Base-by-base conservation (phyloP, 35 echinoderm and acorn worm genomes). In the Antedon bifida region DNA sequence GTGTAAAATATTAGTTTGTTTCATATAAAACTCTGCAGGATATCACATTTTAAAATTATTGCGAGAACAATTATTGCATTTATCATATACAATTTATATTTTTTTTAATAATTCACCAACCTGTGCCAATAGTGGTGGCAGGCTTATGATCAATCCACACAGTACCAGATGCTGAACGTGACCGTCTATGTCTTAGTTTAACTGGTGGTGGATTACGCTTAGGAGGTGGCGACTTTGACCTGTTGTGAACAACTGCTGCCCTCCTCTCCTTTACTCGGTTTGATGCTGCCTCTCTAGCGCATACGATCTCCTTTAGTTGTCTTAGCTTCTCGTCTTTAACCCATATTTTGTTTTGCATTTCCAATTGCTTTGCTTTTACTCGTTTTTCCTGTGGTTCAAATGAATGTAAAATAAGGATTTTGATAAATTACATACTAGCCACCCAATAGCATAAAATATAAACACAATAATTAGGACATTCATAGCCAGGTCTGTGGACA, bases 121-220 rank as follows among this genome's bases (percentile, higher is more conserved):
- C 95, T 74, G 91, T 99, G 26, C 90, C 79, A 19, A 99, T 82
- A 26, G 88, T 99, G 34, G 88, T 84, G 5, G 79, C 30, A 35
- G 91, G 95, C 35, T 99, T 92, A 78, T 99, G 95, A 77, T 99
- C 95, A 26, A 99, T 86, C 95, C 95, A 99, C 9, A 88, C 74
- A 29, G 39, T 74, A 46, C 86, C 92, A 26, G 85, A 85, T 0
- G 95, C 90, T 2, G 95, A 99, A 26, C 87, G 77, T 35, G 95
- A 99, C 33, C 95, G 46, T 14, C 95, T 85, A 33, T 99, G 95
- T 75, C 83, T 82, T 16, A 92, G 83, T 80, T 86, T 89, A 76
- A 99, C 90, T 34, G 95, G 95, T 4, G 95, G 88, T 36, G 77
- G 76, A 36, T 82, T 85, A 30, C 44, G 46, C 74, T 85, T 87